phyloP scores from a whole-genome alignment of 2,113 vertebrate species.

The Australoheros scitulus region DNA sequence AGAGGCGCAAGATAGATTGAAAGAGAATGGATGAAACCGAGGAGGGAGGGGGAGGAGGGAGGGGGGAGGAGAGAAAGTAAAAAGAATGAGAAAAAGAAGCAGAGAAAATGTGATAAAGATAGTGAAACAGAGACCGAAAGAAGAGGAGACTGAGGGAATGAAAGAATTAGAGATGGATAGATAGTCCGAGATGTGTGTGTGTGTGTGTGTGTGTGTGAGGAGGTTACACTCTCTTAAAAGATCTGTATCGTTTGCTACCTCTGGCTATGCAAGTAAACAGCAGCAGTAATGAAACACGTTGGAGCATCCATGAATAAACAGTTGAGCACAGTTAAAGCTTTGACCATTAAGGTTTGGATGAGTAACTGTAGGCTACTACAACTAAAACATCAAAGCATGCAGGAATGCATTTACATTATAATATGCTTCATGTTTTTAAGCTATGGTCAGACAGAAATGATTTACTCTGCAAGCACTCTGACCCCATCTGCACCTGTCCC shows the following conservation, averaged over 20 bases:
- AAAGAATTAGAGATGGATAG: conserved; percentile 53
- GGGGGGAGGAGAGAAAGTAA: not conserved
- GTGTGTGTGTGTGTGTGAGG: conserved; percentile 5
- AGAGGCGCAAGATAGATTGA: conserved; percentile 43
- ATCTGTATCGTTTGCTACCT: conserved; percentile 67
- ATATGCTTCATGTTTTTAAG: no score
- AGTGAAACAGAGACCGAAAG: conserved; percentile 33
- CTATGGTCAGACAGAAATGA: no score
- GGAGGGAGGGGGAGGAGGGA: conserved; percentile 4
- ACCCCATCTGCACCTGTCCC: not conserved
- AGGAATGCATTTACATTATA: no score
- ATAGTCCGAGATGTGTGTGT: conserved; percentile 32
- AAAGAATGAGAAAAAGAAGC: conserved; percentile 21
- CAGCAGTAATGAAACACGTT: conserved; percentile 63
- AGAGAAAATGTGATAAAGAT: conserved; percentile 36
- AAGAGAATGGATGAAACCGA: conserved; percentile 30
- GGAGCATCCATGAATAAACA: conserved; percentile 71
- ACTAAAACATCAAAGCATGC: not conserved
- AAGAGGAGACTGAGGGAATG: conserved; percentile 31
- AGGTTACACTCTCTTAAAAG: conserved; percentile 46
- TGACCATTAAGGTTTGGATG: conserved; percentile 12
- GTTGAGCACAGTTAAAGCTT: conserved; percentile 7
- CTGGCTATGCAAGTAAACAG: conserved; percentile 70
- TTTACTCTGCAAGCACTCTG: not conserved
- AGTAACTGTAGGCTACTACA: conserved; percentile 9